phyloP scores from a whole-genome alignment of 2,888 invertebrate genomes.

The Ophion slaviceki region DNA sequence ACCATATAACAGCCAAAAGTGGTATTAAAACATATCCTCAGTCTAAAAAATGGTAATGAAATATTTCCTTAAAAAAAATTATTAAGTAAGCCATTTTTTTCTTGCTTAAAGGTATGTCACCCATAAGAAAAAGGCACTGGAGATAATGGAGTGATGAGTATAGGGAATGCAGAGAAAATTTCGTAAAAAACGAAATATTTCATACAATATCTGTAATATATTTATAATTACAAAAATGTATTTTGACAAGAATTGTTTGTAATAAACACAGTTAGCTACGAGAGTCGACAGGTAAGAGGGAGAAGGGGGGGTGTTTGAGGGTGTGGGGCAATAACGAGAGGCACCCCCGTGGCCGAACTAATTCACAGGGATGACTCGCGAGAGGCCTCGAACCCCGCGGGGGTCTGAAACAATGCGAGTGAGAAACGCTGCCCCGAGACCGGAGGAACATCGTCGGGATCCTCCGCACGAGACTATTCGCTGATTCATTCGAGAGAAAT shows the following conservation, averaged over 20 bases:
- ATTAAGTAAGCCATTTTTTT: too few species aligned
- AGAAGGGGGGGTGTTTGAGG: slow-evolving; percentile 45
- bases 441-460: slow-evolving; percentile 45
- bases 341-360: slow-evolving; percentile 83
- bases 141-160: too few species aligned
- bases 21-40: too few species aligned
- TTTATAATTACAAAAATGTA: too few species aligned
- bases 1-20: too few species aligned
- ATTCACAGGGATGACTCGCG: slow-evolving; percentile 83
- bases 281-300: slow-evolving; percentile 38
- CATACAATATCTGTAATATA: too few species aligned
- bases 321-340: slow-evolving; percentile 78
- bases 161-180: too few species aligned
- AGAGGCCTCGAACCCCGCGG: slow-evolving; percentile 78
- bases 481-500: slow-evolving; percentile 71
- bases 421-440: slow-evolving; percentile 75
- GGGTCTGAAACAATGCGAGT: slow-evolving; percentile 83
- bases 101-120: too few species aligned
- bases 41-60: too few species aligned
- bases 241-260: background rate
- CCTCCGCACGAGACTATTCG: slow-evolving; percentile 68
- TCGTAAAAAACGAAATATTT: too few species aligned
- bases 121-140: too few species aligned
- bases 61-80: too few species aligned
- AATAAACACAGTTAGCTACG: background rate